Evolutionary conservation across 1,140 invertebrate genomes (phyloP).

Genomic region (Hyphantria cunea): DNA sequence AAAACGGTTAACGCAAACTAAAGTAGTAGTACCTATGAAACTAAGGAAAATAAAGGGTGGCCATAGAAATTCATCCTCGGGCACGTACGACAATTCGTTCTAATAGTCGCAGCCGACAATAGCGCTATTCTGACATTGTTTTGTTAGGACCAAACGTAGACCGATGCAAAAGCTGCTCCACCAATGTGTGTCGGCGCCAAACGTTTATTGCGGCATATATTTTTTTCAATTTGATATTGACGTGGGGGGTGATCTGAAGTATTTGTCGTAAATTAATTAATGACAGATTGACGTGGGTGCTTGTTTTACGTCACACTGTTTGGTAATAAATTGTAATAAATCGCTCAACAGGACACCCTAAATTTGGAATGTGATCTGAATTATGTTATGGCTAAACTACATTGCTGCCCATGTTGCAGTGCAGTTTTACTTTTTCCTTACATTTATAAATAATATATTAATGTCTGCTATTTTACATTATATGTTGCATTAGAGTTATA

Average conservation of each 20-base stretch:
- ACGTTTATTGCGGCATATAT: constrained; percentile 33
- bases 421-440: no score
- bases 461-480: no score
- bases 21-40: constrained; percentile 57
- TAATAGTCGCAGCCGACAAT: constrained; percentile 68
- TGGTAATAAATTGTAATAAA: constrained; percentile 77
- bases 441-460: no score
- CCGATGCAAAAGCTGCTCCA: constrained; percentile 58
- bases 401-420: no score
- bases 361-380: constrained; percentile 60
- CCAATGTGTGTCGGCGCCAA: constrained; percentile 21
- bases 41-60: constrained; percentile 59
- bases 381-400: constrained; percentile 62
- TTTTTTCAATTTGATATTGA: constrained; percentile 51
- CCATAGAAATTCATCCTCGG: constrained; percentile 45
- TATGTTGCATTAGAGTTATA: no score
- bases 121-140: constrained; percentile 60
- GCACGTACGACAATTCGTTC: constrained; percentile 71
- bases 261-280: constrained; percentile 67
- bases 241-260: constrained; percentile 71
- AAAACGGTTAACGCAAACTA: constrained; percentile 59
- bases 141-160: constrained; percentile 64
- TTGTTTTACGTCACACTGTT: constrained; percentile 71
- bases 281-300: constrained; percentile 61
- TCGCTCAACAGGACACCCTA: constrained; percentile 66